Evolutionary conservation across 2,797 vertebrate species (phyloP).

Genomic region (Moxostoma hubbsi): DNA sequence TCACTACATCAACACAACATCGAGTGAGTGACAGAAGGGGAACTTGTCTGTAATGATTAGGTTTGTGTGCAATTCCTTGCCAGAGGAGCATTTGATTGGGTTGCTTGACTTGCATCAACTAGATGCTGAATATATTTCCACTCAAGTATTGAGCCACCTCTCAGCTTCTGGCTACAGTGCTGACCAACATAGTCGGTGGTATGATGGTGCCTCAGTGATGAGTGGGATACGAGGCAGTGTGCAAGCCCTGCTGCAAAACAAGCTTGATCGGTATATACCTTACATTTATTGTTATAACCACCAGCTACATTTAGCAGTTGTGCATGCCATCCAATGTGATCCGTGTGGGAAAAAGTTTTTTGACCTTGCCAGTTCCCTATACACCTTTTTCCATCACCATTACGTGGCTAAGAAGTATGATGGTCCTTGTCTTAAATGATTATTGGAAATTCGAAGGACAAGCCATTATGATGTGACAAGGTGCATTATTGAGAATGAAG

Average conservation of each 20-base stretch:
- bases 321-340: too few species aligned
- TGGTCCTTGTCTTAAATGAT: too few species aligned
- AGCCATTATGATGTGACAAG: constrained; percentile 35
- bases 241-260: constrained; percentile 39
- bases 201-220: constrained; percentile 42
- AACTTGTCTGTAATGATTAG: too few species aligned
- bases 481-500: constrained; percentile 7
- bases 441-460: background rate
- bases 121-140: background rate
- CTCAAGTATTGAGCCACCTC: background rate
- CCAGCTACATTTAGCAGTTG: too few species aligned
- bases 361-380: too few species aligned
- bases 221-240: constrained; percentile 38
- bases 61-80: too few species aligned
- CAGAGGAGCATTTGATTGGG: too few species aligned
- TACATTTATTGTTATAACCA: constrained; percentile 30
- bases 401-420: too few species aligned
- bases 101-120: constrained; percentile 10
- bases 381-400: too few species aligned
- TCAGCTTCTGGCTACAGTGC: constrained; percentile 46
- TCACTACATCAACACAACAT: too few species aligned
- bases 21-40: too few species aligned
- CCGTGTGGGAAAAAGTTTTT: too few species aligned
- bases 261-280: background rate
- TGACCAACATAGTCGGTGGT: constrained; percentile 45